These are phyloP conservation scores for Coreius guichenoti DNA, from an alignment of 2,797 vertebrate genomes.

Conservation along the genomic window DNA sequence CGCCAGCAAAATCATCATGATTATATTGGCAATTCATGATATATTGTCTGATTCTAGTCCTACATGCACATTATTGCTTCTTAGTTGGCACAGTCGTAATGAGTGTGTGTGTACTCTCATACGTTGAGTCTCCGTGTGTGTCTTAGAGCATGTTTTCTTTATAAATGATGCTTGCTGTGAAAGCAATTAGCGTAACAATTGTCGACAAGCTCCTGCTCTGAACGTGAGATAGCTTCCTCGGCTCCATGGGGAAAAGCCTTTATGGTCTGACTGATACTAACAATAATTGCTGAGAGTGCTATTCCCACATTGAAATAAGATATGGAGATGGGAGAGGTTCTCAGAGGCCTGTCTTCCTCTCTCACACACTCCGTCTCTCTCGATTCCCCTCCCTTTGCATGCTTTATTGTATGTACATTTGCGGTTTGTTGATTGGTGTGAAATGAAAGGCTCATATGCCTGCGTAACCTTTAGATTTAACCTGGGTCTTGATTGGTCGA, in stretches of 20 bases:
- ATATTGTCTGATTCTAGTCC: neutral
- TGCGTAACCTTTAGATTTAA: slow-evolving; percentile 26
- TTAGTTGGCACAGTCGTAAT: slow-evolving; percentile 25
- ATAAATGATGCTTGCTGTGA: slow-evolving; percentile 77
- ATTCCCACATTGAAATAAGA: slow-evolving; percentile 70
- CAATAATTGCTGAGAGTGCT: slow-evolving; percentile 76
- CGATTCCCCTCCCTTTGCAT: neutral
- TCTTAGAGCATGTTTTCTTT: slow-evolving; percentile 76
- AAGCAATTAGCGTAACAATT: slow-evolving; percentile 82
- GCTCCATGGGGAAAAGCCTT: slow-evolving; percentile 78
- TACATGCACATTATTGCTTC: slow-evolving; percentile 16
- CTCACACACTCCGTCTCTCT: neutral
- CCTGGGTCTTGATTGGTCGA: neutral
- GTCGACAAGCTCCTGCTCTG: slow-evolving; percentile 76
- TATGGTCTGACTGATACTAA: slow-evolving; percentile 74
- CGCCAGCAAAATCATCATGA: neutral
- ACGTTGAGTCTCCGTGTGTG: slow-evolving; percentile 44
- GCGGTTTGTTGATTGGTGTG: neutral
- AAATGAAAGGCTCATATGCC: neutral
- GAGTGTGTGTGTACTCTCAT: neutral
- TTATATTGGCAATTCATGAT: slow-evolving; percentile 11
- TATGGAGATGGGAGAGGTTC: slow-evolving; percentile 57
- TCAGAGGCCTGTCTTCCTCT: slow-evolving; percentile 16
- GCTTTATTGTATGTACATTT: slow-evolving; percentile 4
- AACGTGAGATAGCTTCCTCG: slow-evolving; percentile 70